Conservation (phyloP, 23 tunicate genomes). For the Styela plicata region DNA sequence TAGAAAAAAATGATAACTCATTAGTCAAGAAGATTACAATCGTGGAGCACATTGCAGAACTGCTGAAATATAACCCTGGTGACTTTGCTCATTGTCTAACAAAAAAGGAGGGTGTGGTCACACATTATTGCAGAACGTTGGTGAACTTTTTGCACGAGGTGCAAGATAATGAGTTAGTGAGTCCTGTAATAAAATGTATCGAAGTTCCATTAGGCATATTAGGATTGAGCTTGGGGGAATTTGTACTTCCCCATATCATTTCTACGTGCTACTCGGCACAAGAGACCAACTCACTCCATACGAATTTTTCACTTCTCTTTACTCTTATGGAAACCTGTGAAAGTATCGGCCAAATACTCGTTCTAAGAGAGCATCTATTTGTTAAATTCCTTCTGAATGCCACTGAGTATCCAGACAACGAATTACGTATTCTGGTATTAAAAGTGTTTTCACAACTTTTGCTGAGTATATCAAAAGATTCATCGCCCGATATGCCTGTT, state of each 20-base stretch:
- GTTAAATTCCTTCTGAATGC: background rate
- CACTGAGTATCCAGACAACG: conserved; percentile 8
- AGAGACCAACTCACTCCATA: background rate
- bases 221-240: background rate
- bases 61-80: background rate
- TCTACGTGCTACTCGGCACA: background rate
- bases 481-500: background rate
- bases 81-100: background rate
- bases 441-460: background rate
- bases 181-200: background rate
- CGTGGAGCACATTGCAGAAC: background rate
- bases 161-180: background rate
- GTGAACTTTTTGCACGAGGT: background rate
- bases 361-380: background rate
- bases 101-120: background rate
- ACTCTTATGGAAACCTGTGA: background rate
- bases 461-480: background rate
- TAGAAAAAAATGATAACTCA: background rate
- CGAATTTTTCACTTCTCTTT: background rate
- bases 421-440: background rate
- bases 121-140: background rate
- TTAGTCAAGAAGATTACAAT: background rate
- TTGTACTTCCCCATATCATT: background rate
- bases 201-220: background rate
- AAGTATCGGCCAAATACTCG: background rate